These are phyloP conservation scores for Andrena dorsata DNA, from an alignment of 2,888 invertebrate genomes.

Conservation along the genomic window DNA sequence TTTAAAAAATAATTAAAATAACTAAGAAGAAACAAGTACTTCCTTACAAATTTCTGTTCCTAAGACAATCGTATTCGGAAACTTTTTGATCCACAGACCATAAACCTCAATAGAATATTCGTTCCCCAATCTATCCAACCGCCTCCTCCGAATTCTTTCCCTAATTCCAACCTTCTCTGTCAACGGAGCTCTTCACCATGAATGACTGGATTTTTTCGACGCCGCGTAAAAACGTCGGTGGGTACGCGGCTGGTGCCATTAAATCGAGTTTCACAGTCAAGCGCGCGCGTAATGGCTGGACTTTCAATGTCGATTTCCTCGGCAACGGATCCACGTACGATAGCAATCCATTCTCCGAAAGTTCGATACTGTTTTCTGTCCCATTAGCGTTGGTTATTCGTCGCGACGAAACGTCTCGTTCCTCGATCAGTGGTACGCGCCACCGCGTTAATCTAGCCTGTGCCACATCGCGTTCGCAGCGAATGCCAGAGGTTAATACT, in stretches of 20 bases:
- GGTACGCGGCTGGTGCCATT: background rate
- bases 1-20: no score
- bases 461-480: conserved; percentile 28
- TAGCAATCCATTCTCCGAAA: conserved; percentile 13
- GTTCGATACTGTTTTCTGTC: conserved; percentile 9
- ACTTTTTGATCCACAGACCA: background rate
- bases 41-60: no score
- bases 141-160: background rate
- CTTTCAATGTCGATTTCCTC: conserved; percentile 5
- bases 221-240: background rate
- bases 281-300: conserved; percentile 4
- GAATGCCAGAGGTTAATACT: conserved; percentile 59
- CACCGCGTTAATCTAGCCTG: conserved; percentile 40
- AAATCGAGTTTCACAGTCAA: conserved; percentile 18
- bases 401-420: conserved; percentile 31
- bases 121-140: background rate
- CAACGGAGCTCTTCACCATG: background rate
- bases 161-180: background rate
- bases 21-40: no score
- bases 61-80: no score
- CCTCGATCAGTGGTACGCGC: conserved; percentile 31
- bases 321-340: background rate
- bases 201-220: background rate
- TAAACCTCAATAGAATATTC: background rate
- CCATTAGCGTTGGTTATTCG: conserved; percentile 10